These are phyloP conservation scores for Eupithecia insigniata DNA, from an alignment of 2,888 invertebrate genomes.

Conservation along the genomic window DNA sequence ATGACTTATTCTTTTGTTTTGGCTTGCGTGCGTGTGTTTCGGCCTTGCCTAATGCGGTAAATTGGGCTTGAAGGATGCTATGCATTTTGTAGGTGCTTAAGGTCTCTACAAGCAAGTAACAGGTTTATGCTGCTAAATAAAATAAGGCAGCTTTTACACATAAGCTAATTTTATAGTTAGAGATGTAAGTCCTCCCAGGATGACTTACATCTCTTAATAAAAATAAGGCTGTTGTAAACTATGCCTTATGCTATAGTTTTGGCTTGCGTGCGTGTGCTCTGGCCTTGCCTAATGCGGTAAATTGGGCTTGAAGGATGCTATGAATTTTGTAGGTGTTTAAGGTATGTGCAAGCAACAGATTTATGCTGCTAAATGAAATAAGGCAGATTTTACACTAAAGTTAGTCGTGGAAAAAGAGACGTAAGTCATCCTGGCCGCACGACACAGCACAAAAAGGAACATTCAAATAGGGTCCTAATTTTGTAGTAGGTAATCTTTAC, in stretches of 20 bases:
- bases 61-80: slow-evolving; percentile 73
- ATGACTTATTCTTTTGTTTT: slow-evolving; percentile 36
- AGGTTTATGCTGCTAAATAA: not conserved
- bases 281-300: slow-evolving; percentile 73
- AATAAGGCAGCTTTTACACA: not conserved
- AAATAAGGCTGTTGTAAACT: slow-evolving; percentile 53
- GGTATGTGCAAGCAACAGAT: not conserved
- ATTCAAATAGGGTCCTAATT: no score
- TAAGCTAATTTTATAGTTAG: no score
- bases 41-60: slow-evolving; percentile 73
- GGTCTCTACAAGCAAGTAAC: not conserved
- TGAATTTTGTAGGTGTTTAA: slow-evolving; percentile 22
- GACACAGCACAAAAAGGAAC: no score
- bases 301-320: slow-evolving; percentile 73
- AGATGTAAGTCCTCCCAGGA: no score
- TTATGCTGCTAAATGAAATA: not conserved
- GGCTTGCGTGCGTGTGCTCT: slow-evolving; percentile 64
- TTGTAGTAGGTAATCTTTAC: no score
- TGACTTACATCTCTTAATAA: no score
- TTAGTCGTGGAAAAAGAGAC: no score
- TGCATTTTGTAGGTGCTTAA: slow-evolving; percentile 22
- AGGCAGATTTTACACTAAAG: no score
- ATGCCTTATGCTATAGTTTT: slow-evolving; percentile 36
- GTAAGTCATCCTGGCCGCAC: not conserved
- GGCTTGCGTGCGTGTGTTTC: slow-evolving; percentile 64